A percentile compares a stretch with the other conserved stretches of the same genome.
phyloP scores from a whole-genome alignment of 2,888 invertebrate species.

The Cacoxenus indagator region DNA sequence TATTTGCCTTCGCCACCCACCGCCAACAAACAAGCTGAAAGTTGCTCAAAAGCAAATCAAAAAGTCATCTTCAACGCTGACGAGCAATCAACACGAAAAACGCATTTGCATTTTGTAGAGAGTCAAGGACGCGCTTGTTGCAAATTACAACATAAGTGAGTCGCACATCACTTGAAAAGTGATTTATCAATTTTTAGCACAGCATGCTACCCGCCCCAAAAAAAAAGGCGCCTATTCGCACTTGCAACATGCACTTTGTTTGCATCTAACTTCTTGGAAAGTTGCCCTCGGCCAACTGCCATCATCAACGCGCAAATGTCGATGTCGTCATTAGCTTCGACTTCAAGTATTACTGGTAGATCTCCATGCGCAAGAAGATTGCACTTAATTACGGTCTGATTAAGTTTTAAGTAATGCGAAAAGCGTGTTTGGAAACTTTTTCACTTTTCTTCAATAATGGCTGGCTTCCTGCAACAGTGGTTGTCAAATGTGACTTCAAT shows the following conservation, averaged over 20 bases:
- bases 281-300: slow-evolving; percentile 43
- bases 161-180: slow-evolving; percentile 52
- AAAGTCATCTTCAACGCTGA: slow-evolving; percentile 49
- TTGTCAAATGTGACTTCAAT: too few relatives aligned
- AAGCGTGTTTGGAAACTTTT: slow-evolving; percentile 36
- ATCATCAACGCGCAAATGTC: slow-evolving; percentile 28
- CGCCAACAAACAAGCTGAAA: too few relatives aligned
- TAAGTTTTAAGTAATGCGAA: slow-evolving; percentile 58
- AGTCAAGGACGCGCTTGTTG: too few relatives aligned
- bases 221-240: too few relatives aligned
- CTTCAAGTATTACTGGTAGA: slow-evolving; percentile 52
- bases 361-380: slow-evolving; percentile 35
- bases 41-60: slow-evolving; percentile 58
- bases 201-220: too few relatives aligned
- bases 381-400: slow-evolving; percentile 8
- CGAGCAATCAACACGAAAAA: slow-evolving; percentile 36
- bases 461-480: too few relatives aligned
- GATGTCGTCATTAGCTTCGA: slow-evolving; percentile 23
- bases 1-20: too few relatives aligned
- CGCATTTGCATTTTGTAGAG: slow-evolving; percentile 47
- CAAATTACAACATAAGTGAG: slow-evolving; percentile 14
- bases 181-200: slow-evolving; percentile 57
- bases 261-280: slow-evolving; percentile 35
- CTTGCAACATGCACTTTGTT: slow-evolving; percentile 56
- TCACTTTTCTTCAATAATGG: too few relatives aligned